Conservation (phyloP, 2,888 invertebrate species). For the Oscheius sp. region DNA sequence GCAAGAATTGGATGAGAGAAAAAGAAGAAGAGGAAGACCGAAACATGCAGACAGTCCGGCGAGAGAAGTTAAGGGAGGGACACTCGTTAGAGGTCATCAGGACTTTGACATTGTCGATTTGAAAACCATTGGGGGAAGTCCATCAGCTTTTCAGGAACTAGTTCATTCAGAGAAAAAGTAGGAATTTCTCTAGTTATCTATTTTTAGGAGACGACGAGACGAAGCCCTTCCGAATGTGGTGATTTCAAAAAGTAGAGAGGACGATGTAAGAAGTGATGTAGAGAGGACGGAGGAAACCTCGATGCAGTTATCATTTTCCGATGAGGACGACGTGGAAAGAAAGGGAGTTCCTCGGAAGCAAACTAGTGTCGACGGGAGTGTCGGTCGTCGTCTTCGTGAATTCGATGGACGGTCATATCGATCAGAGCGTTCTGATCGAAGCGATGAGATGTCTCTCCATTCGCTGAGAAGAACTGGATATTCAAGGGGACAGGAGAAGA, state of each 20-base stretch:
- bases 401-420: slow-evolving; percentile 65
- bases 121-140: slow-evolving; percentile 48
- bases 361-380: slow-evolving; percentile 56
- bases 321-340: slow-evolving; percentile 51
- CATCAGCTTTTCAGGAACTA: slow-evolving; percentile 48
- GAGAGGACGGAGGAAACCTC: slow-evolving; percentile 63
- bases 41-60: slow-evolving; percentile 55
- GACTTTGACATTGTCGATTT: slow-evolving; percentile 51
- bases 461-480: slow-evolving; percentile 55
- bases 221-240: slow-evolving; percentile 52
- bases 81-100: slow-evolving; percentile 57
- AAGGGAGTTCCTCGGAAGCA: slow-evolving; percentile 48
- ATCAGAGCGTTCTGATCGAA: slow-evolving; percentile 61
- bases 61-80: slow-evolving; percentile 57
- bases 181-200: neutral
- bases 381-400: slow-evolving; percentile 34
- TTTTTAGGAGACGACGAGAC: slow-evolving; percentile 16
- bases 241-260: slow-evolving; percentile 52
- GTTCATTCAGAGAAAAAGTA: slow-evolving; percentile 26
- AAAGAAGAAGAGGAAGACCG: slow-evolving; percentile 41
- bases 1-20: slow-evolving; percentile 43
- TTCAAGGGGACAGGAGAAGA: slow-evolving; percentile 49
- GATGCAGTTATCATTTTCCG: slow-evolving; percentile 60
- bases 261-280: slow-evolving; percentile 56
- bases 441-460: slow-evolving; percentile 67